Evolutionary conservation across 2,797 vertebrate species (phyloP), one percentile per base, ranked within the genome.

Genomic region (Macropodus opercularis): DNA sequence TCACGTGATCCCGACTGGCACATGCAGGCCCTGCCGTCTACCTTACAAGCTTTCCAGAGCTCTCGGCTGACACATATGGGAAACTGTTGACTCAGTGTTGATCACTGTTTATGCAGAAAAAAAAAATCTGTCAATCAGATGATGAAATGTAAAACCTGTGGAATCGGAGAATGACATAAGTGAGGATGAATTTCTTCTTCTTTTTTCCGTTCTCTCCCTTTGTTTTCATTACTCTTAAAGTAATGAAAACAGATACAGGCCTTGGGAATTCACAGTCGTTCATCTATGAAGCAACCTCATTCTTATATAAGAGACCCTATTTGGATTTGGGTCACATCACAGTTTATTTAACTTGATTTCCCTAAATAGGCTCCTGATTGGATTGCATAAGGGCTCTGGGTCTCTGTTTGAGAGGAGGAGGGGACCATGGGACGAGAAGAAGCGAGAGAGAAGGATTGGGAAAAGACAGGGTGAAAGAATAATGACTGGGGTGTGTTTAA

Each of bases 181-280:
- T 59, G 40, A 7, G 35, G 24, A 72, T 59, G 36, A 52, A 72
- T 66, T 75, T 76, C 24, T 62, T 27, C 63, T 41, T 60, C 59
- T 67, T 41, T 62, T 63, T 29, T 78, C 73, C 0, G 12, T 65
- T 52, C 43, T 52, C 43, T 56, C 57, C 39, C 68, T 36, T 80
- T 36, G 82, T 89, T 82, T 55, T 82, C 57, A 27, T 89, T 91
- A 87, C 92, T 93, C 87, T 83, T 83, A 91, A 70, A 83, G 84
- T 85, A 91, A 90, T 91, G 90, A 93, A 94, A 94, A 94, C 93
- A 94, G 94, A 94, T 89, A 92, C 85, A 89, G 80, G 69, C 75
- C 87, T 92, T 93, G 91, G 91, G 91, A 95, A 93, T 91, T 87
- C 80, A 79, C 77, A 82, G 75, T 66, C 79, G 85, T 85, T 90